Evolutionary conservation across 2,113 vertebrate species (phyloP).

Genomic region (Panthera tigris): DNA sequence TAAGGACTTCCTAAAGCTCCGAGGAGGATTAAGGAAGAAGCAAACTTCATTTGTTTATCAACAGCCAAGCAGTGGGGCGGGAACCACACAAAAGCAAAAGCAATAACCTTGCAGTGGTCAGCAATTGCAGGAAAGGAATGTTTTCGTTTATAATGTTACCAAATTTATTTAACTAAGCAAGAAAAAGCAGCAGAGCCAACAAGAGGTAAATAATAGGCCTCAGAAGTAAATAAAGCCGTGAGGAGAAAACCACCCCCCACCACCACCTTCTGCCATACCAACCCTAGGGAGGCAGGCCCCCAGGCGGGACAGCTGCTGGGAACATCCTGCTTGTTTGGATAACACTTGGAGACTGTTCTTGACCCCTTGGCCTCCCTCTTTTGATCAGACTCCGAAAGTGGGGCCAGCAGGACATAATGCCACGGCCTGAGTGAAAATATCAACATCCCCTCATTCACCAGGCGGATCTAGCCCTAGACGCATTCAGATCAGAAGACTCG

Average conservation of each 20-base stretch:
- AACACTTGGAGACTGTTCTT: neutral
- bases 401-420: neutral
- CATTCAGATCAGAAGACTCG: neutral
- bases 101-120: neutral
- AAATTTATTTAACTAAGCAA: neutral
- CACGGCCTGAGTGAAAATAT: neutral
- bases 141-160: neutral
- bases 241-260: neutral
- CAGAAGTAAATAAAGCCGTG: neutral
- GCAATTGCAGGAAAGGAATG: neutral
- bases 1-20: neutral
- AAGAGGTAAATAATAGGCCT: neutral
- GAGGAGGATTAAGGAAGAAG: neutral
- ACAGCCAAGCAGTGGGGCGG: neutral
- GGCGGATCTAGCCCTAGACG: neutral
- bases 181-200: neutral
- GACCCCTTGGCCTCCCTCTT: neutral
- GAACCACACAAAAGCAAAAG: neutral
- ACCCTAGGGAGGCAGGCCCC: neutral
- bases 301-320: neutral
- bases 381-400: neutral
- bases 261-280: neutral
- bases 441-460: neutral
- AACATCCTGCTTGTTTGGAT: neutral
- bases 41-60: neutral